Evolutionary conservation across 1,140 invertebrate species (phyloP), one percentile per base, ranked within the genome.

Genomic region (Manduca sexta): DNA sequence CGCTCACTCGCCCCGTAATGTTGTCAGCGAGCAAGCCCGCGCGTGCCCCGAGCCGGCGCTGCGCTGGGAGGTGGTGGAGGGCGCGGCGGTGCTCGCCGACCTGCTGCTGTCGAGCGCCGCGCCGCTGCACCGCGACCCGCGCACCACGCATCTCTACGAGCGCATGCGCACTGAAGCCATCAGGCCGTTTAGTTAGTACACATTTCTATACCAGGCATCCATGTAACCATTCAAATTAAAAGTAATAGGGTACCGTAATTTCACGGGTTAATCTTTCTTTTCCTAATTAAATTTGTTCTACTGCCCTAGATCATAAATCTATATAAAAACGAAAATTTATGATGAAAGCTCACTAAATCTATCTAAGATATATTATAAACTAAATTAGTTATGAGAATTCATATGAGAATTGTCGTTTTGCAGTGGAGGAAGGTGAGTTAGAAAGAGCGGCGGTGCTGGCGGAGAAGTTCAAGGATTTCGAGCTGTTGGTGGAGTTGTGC

Each of bases 401-500:
- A n/a, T n/a, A n/a, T n/a, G n/a, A n/a, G n/a, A n/a, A n/a, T 2
- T 26, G 7, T 31, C 16, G 10, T 21, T 35, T 77, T 80, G 16
- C 54, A 94, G 92, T 95, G 44, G 89, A 92, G 17, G 89, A 92
- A 55, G 88, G 91, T 12, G 92, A 96, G 60, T 92, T 90, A 62
- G 94, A 96, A 66, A 89, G 91, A 40, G 95, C 95, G 3, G 90
- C 92, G 1, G 91, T 92, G 58, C 86, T 98, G 10, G 96, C 95
- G 0, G 96, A 98, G 77, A 97, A 98, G 76, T 97, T 95, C 75
- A 89, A 91, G 21, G 95, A 98, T 74, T 97, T 96, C 82, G 91
- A 93, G 38, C 90, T 92, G 16, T 78, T 98, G 10, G 90, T 97
- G 14, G 85, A 91, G 41, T 90, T 97, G 41, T 97, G 96, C 61